These are phyloP conservation scores for Sebastes trivittatus DNA, from an alignment of 2,797 vertebrate genomes.

Conservation along the genomic window DNA sequence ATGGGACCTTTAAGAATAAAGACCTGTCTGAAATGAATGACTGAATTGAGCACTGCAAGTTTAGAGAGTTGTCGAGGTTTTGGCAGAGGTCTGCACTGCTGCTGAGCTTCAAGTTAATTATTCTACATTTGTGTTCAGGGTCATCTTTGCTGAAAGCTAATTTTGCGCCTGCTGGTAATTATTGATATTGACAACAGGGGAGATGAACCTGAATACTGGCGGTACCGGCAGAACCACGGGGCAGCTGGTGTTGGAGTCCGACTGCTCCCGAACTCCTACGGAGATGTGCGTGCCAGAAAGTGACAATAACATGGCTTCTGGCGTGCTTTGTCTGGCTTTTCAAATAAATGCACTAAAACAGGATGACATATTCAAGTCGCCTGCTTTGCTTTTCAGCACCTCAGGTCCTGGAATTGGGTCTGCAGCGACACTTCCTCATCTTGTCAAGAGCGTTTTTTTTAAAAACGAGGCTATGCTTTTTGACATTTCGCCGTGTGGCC, in stretches of 20 bases:
- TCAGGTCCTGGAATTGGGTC: not conserved
- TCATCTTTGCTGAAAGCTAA: conserved; percentile 37
- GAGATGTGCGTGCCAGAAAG: conserved; percentile 57
- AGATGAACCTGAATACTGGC: conserved; percentile 12
- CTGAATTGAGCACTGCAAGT: not conserved
- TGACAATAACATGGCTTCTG: conserved; percentile 33
- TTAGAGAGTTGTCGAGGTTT: not conserved
- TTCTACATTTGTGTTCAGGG: conserved; percentile 12
- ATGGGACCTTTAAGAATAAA: too few relatives aligned
- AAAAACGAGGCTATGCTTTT: not conserved
- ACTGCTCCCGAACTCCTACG: conserved; percentile 24
- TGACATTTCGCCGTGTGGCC: not conserved
- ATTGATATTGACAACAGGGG: conserved; percentile 54
- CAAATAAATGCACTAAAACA: conserved; percentile 28
- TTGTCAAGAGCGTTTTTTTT: not conserved
- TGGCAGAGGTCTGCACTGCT: conserved; percentile 6
- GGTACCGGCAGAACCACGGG: not conserved
- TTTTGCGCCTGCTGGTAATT: conserved; percentile 51
- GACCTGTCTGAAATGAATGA: not conserved
- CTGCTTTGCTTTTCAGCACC: conserved; percentile 18
- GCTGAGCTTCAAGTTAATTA: conserved; percentile 19
- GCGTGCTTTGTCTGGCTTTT: conserved; percentile 27
- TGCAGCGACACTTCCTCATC: not conserved
- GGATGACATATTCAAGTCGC: conserved; percentile 27
- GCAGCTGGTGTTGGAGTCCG: not conserved